Percentiles rank a stretch among this genome's conserved stretches.
Conservation (phyloP, 2,797 vertebrate species). For the Otolemur crassicaudatus region DNA sequence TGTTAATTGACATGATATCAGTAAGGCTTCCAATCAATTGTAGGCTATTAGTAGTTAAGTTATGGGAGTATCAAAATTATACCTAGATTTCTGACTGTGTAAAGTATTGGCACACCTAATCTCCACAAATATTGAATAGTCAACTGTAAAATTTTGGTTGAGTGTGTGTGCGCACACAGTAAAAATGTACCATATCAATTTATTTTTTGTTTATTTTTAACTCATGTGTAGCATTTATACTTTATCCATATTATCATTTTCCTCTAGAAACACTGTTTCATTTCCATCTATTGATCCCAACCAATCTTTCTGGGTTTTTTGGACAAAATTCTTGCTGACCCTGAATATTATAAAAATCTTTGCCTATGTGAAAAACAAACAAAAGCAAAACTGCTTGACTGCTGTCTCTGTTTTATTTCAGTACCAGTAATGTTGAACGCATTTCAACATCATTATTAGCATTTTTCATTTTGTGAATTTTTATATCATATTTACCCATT, state of each 20-base stretch:
- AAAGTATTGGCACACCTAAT: neutral
- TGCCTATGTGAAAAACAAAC: neutral
- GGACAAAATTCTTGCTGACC: neutral
- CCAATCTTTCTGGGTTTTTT: neutral
- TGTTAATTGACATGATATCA: neutral
- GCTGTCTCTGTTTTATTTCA: neutral
- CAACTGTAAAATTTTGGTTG: neutral
- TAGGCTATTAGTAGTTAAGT: neutral
- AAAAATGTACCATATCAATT: neutral
- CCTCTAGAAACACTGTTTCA: neutral
- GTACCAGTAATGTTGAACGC: neutral
- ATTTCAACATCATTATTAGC: neutral
- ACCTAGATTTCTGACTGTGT: neutral
- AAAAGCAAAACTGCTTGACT: neutral
- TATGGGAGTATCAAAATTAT: neutral
- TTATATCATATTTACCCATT: neutral
- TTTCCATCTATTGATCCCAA: neutral
- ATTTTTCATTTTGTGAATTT: slow-evolving; percentile 20
- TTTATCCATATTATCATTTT: neutral
- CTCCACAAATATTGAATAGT: neutral
- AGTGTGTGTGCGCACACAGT: neutral
- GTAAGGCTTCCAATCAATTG: neutral
- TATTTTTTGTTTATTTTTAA: neutral
- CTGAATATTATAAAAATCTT: neutral
- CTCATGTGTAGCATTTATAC: neutral